Percentiles rank a stretch among this genome's conserved stretches.
phyloP scores from a whole-genome alignment of 2,113 vertebrate species.

The Pelobates fuscus region DNA sequence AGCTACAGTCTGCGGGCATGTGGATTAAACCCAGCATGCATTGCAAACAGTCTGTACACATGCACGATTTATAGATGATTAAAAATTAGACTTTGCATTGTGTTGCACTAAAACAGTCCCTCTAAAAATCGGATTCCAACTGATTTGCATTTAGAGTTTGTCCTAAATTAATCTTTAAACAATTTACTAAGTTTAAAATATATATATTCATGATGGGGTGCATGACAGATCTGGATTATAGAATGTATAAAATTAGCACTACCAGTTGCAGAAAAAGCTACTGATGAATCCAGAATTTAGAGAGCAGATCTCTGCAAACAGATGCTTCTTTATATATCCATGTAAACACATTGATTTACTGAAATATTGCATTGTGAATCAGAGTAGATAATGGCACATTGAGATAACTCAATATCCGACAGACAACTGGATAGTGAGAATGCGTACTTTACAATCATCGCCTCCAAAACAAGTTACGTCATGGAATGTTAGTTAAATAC shows the following conservation, averaged over 20 bases:
- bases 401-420: constrained; percentile 85
- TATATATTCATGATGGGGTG: constrained; percentile 24
- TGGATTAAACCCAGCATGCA: no score
- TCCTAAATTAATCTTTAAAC: constrained; percentile 19
- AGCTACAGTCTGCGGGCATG: no score
- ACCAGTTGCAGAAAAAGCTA: not conserved
- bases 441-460: constrained; percentile 91
- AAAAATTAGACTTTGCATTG: no score
- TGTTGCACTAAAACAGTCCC: no score
- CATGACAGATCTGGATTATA: not conserved
- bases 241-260: not conserved
- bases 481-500: constrained; percentile 89
- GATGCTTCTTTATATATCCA: constrained; percentile 57
- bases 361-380: constrained; percentile 83
- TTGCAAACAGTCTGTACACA: no score
- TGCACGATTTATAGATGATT: no score
- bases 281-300: constrained; percentile 70
- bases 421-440: constrained; percentile 83
- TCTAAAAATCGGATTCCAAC: no score
- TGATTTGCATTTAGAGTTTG: constrained; percentile 10
- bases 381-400: constrained; percentile 89
- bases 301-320: constrained; percentile 73
- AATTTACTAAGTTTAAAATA: constrained; percentile 13
- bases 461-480: constrained; percentile 87
- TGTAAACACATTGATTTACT: constrained; percentile 74